These are phyloP conservation scores for Otolemur crassicaudatus DNA, from an alignment of 2,797 vertebrate species.

Conservation along the genomic window DNA sequence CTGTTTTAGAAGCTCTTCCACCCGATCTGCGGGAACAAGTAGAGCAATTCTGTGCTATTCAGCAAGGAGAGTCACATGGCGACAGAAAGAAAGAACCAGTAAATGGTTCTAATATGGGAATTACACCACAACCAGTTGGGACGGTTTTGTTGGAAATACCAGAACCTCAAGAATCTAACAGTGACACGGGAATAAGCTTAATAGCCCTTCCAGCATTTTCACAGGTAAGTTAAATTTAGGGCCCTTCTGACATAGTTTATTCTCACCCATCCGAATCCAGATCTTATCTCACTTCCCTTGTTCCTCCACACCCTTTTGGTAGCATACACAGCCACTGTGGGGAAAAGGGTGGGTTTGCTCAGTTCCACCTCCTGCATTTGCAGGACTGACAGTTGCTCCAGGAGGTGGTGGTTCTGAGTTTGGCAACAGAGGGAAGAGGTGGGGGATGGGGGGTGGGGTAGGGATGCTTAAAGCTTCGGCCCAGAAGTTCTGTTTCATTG, in stretches of 20 bases:
- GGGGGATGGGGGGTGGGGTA: no score
- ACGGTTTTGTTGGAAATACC: slow-evolving; percentile 95
- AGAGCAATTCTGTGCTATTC: slow-evolving; percentile 90
- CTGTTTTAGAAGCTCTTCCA: slow-evolving; percentile 95
- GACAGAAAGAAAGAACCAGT: slow-evolving; percentile 84
- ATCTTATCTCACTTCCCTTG: background rate
- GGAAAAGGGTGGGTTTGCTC: background rate
- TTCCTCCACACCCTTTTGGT: background rate
- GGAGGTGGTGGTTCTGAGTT: no score
- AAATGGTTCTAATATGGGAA: slow-evolving; percentile 84
- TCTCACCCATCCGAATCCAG: background rate
- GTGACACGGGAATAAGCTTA: slow-evolving; percentile 91
- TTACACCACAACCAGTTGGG: slow-evolving; percentile 87
- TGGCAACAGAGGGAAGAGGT: background rate
- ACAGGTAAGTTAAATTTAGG: slow-evolving; percentile 89
- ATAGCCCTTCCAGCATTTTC: slow-evolving; percentile 96
- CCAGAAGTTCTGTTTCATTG: background rate
- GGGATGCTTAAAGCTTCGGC: background rate
- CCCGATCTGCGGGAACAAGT: slow-evolving; percentile 95
- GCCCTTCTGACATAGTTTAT: no score
- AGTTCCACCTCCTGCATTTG: no score
- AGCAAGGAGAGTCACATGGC: slow-evolving; percentile 84
- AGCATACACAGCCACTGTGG: rapidly evolving
- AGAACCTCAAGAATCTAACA: slow-evolving; percentile 90
- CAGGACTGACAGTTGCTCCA: background rate